Base-by-base conservation (phyloP, 2,888 invertebrate genomes). In the Allygus modestus region DNA sequence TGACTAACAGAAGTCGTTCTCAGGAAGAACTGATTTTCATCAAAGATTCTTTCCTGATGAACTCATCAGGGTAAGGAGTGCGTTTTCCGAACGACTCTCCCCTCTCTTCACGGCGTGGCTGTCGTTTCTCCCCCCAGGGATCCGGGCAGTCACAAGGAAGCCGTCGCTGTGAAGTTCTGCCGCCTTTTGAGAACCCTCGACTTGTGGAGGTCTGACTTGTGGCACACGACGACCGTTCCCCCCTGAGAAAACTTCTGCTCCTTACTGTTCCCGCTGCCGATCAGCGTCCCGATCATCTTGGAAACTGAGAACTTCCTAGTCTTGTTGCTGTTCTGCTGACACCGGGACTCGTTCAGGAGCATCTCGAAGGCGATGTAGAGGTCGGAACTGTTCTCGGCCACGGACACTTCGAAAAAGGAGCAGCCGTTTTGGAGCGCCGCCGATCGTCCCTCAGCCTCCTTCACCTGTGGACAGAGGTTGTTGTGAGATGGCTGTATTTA, bases 391-490 rank as follows among this genome's bases (percentile, higher is more conserved):
- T 96, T 96, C 90, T 96, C 96, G 0, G 96, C 96, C 9, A 96
- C 96, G 28, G 95, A 95, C n/a, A 96, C 94, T 90, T 96, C 96
- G 90, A 94, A 94, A 91, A 96, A 96, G 79, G 94, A 94, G 87
- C 95, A 94, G 26, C 94, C 93, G 89, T 94, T 92, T 84, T 94
- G 93, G 58, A 94, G 92, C 61, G 95, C 94, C 51, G 94, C 89
- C 37, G 93, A 92, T 88, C 94, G 93, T 23, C 95, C 96, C 89
- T 96, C 95, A 84, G 93, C 92, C 89, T 94, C 94, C 69, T 94
- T 92, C 84, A 95, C 94, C 95, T 95, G 92, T n/a, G 91, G 90
- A 88, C 5, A 37, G 37, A 37, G 9, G 37, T 37, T 7, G 37
- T 9, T 37, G 37, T 7, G 37, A 9, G 37, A 37, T 37, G 9